Evolutionary conservation across 2,797 vertebrate species (phyloP), one percentile per base, ranked within the genome.

Genomic region (Tamandua tetradactyla): DNA sequence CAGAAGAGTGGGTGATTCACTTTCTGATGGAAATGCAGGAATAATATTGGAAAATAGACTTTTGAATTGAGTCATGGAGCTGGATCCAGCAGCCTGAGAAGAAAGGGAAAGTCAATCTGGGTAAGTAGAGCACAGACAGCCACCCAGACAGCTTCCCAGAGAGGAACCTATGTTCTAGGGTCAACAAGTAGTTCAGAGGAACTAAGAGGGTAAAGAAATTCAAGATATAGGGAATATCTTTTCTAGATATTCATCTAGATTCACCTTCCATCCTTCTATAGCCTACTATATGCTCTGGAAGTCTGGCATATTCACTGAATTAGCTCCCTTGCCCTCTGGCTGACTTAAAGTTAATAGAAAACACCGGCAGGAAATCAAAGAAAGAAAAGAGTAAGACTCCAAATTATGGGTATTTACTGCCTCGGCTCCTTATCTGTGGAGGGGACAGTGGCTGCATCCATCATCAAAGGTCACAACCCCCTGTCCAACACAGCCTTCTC

Each of bases 11-110:
- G 25, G 11, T 61, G 23, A 83, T 80, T 79, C 74, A 61, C 23
- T 40, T 75, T 8, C 3, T 49, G 11, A 27, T 35, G 37, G 42
- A 62, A 90, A 62, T 52, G 37, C 79, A 20, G 69, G 82, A 59
- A 75, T 40, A 78, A 76, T 75, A 68, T 71, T 84, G 85, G 37
- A 87, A 93, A 89, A 68, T 72, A 82, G 76, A 57, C 12, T 52
- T 71, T 61, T 42, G 7, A 84, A 79, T 57, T 75, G 30, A 23
- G 18, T 86, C 78, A 59, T 52, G 30, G 9, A 83, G 44, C 68
- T 68, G 13, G 18, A 49, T n/a, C 64, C 30, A 69, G 42, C 1
- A 75, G 32, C 13, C 85, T 85, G 20, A 59, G 44, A 84, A 76
- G 12, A 80, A 88, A 91, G 62, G 18, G 8, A 69, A 89, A 62